phyloP scores from a whole-genome alignment of 2,888 invertebrate species.

The Taenaris catops region DNA sequence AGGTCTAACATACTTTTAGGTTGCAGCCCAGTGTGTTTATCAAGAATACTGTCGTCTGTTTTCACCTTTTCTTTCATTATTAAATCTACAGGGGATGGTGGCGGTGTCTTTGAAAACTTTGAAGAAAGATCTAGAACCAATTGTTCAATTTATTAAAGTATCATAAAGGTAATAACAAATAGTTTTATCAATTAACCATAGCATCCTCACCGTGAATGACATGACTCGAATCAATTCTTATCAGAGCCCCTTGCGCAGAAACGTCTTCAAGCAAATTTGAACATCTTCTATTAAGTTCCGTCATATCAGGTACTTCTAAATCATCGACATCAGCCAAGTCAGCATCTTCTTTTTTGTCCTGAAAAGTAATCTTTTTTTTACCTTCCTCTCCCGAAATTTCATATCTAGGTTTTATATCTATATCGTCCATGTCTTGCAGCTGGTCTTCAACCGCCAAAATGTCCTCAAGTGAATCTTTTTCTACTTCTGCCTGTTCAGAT shows the following conservation, averaged over 20 bases:
- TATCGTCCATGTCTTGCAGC: constrained; percentile 39
- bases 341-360: constrained; percentile 24
- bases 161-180: too few relatives aligned
- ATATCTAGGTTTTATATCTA: constrained; percentile 43
- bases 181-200: too few relatives aligned
- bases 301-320: constrained; percentile 57
- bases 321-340: constrained; percentile 36
- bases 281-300: constrained; percentile 69
- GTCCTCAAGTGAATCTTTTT: constrained; percentile 37
- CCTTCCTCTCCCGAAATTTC: constrained; percentile 37
- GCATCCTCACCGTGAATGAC: constrained; percentile 70
- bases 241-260: constrained; percentile 65
- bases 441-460: constrained; percentile 40
- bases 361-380: constrained; percentile 23
- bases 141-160: not conserved
- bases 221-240: constrained; percentile 69
- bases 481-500: constrained; percentile 41
- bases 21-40: constrained; percentile 65
- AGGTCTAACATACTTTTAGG: constrained; percentile 75
- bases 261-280: constrained; percentile 74
- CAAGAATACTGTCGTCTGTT: constrained; percentile 49
- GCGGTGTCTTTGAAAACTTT: constrained; percentile 84
- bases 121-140: constrained; percentile 77
- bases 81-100: constrained; percentile 85
- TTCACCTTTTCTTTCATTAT: constrained; percentile 72